A percentile compares a stretch with the other conserved stretches of the same genome.
Conservation (phyloP, 1,140 invertebrate species). For the Drosophila sturtevanti region DNA sequence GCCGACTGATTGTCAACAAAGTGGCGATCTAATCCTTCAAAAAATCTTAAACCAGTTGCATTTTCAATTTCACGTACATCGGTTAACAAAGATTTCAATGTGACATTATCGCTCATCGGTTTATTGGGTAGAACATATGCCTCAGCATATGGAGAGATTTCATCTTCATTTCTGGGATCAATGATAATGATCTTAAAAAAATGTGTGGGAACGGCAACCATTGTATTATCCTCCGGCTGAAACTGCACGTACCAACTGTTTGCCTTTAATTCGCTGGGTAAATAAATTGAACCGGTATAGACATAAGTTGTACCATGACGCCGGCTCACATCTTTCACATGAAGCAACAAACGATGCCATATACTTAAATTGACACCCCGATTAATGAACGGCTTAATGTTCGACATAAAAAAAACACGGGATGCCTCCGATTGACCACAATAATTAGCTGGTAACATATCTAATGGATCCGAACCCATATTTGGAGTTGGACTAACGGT, state of each 20-base stretch:
- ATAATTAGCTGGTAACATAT: not conserved
- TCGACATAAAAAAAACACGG: slow-evolving; percentile 96
- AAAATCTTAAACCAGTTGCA: slow-evolving; percentile 95
- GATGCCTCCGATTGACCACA: slow-evolving; percentile 56
- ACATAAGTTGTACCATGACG: slow-evolving; percentile 94
- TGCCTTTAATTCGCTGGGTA: slow-evolving; percentile 90
- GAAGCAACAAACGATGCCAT: slow-evolving; percentile 95
- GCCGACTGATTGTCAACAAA: slow-evolving; percentile 47
- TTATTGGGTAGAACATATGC: slow-evolving; percentile 97
- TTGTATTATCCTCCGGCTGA: slow-evolving; percentile 95
- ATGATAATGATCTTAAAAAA: slow-evolving; percentile 97
- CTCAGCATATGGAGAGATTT: slow-evolving; percentile 91
- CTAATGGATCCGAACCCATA: slow-evolving; percentile 89
- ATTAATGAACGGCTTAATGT: slow-evolving; percentile 98
- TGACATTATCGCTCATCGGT: slow-evolving; percentile 88
- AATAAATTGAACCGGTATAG: slow-evolving; percentile 97
- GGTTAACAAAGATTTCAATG: slow-evolving; percentile 90
- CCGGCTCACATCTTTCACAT: slow-evolving; percentile 91
- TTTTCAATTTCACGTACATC: slow-evolving; percentile 95
- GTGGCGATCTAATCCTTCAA: slow-evolving; percentile 86
- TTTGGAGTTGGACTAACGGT: slow-evolving; percentile 85
- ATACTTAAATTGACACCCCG: slow-evolving; percentile 95
- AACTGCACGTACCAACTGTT: slow-evolving; percentile 96
- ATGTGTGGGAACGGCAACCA: slow-evolving; percentile 98
- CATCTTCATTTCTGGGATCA: slow-evolving; percentile 84